Evolutionary conservation across 1,140 invertebrate species (phyloP), one percentile per base, ranked within the genome.

Genomic region (Macrosteles quadrilineatus): DNA sequence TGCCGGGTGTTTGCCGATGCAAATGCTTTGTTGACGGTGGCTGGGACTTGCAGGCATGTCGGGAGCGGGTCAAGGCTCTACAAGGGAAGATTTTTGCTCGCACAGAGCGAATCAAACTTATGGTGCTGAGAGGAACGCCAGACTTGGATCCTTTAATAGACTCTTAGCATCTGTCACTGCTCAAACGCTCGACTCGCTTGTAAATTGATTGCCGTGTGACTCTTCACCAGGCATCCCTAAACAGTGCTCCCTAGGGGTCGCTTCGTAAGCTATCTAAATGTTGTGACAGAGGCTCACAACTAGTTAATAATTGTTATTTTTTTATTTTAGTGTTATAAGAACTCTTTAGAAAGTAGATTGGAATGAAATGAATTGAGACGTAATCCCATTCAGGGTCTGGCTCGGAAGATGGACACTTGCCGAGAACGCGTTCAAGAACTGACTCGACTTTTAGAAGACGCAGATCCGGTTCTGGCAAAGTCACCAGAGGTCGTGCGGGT

Each of bases 61-160:
- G 89, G 79, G 93, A 96, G 81, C 87, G 86, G 82, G 89, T 94
- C 73, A 92, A 91, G 81, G 87, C 87, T 75, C 86, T 95, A 77
- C 92, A 95, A 81, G 92, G 88, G 85, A 95, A 94, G 86, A 92
- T 96, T 76, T 87, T 89, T 76, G 89, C 91, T 81, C 89, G 91
- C 73, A 90, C 89, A 79, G 93, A 96, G 82, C 89, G 93, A 77
- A 91, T 94, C 75, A 95, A 95, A 83, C 83, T 94, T 69, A 83
- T 96, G 76, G 85, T 91, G 78, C 91, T 94, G 82, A 89, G 91
- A 77, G 93, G 92, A 80, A 88, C 86, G 74, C 92, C 92, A 71
- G 92, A 93, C 80, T 84, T 87, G 73, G 89, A 91, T 73, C 85
- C 87, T 71, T 82, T 89, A 31, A 70, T 47, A 71, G 76, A 79